These are phyloP conservation scores for Aphodius sticticus DNA, from an alignment of 2,888 invertebrate species.

Conservation along the genomic window DNA sequence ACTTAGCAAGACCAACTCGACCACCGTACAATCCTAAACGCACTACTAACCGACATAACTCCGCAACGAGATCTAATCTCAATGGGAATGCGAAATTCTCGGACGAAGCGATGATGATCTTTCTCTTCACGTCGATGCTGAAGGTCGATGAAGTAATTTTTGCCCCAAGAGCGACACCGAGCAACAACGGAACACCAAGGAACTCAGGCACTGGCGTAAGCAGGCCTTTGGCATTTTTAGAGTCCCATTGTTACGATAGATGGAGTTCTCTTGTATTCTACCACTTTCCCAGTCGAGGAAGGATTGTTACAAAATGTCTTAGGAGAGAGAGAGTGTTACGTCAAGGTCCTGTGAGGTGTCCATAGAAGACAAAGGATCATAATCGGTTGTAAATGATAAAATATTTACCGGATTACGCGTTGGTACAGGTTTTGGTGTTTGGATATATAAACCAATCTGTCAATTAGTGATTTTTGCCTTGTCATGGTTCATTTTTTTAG, in stretches of 20 bases:
- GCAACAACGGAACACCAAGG: constrained; percentile 5
- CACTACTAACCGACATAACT: background rate
- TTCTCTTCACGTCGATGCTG: background rate
- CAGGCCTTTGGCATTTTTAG: background rate
- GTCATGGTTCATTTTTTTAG: background rate
- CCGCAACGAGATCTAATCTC: background rate
- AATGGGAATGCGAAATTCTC: background rate
- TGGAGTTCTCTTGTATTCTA: background rate
- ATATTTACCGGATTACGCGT: too few relatives aligned
- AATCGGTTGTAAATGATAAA: too few relatives aligned
- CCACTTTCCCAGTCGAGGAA: background rate
- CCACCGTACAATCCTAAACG: background rate
- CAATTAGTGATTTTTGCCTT: background rate
- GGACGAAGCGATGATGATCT: background rate
- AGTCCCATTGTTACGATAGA: background rate
- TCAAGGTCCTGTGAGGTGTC: background rate
- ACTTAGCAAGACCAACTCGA: constrained; percentile 5
- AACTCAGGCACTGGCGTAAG: background rate
- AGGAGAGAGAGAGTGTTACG: background rate
- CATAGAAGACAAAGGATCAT: background rate
- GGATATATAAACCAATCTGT: background rate
- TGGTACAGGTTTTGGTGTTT: too few relatives aligned
- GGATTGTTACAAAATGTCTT: background rate
- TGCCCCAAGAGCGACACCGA: constrained; percentile 11
- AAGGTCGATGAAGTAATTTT: constrained; percentile 26